Percentiles rank a stretch among this genome's conserved stretches.
Evolutionary conservation across 2,888 invertebrate species (phyloP).

Genomic region (Mythimna vitellina): DNA sequence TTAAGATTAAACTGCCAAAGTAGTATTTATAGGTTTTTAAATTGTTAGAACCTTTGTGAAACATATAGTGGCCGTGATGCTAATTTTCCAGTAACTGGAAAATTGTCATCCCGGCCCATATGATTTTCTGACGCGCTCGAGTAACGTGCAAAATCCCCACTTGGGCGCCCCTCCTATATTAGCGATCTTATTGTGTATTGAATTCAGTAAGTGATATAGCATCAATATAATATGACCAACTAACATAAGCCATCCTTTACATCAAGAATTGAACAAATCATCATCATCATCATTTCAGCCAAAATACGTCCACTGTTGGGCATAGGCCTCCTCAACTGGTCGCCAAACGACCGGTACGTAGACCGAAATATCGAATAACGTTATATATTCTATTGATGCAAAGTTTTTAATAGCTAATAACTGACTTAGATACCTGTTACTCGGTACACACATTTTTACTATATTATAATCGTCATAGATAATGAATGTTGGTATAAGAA

Average conservation of each 20-base stretch:
- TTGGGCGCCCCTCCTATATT: background rate
- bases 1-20: slow-evolving; percentile 10
- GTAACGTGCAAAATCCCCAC: no score
- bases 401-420: background rate
- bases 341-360: no score
- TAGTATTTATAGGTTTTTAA: background rate
- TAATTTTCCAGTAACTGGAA: no score
- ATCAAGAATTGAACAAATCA: no score
- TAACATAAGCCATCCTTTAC: background rate
- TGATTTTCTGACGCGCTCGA: no score
- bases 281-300: no score
- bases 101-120: no score
- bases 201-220: background rate
- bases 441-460: background rate
- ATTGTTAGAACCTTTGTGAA: background rate
- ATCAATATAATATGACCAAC: background rate
- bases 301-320: no score
- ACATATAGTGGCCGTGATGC: background rate
- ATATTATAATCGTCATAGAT: background rate
- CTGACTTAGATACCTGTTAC: no score
- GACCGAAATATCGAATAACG: no score
- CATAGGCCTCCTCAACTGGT: no score
- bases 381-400: background rate
- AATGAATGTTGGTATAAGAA: background rate
- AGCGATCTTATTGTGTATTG: background rate